phyloP scores from a whole-genome alignment of 2,113 vertebrate species.

The Genyomyrus donnyi region DNA sequence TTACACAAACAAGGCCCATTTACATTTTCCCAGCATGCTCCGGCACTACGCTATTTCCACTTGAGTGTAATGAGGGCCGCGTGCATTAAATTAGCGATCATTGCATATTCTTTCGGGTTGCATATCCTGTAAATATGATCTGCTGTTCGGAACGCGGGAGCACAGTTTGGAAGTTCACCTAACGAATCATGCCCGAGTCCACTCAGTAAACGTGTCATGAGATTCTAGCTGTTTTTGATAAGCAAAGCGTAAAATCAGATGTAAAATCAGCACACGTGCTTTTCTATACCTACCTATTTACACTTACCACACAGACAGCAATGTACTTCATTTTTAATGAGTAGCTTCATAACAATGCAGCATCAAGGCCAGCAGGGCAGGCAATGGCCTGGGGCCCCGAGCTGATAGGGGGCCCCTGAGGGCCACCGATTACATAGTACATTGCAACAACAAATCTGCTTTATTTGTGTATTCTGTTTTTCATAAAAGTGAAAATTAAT shows the following conservation, averaged over 20 bases:
- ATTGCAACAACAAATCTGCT: neutral
- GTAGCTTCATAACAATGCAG: neutral
- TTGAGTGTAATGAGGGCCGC: conserved; percentile 7
- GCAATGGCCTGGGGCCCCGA: neutral
- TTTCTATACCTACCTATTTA: neutral
- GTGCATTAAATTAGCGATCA: conserved; percentile 12
- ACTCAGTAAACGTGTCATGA: neutral
- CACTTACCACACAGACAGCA: neutral
- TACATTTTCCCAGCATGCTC: neutral
- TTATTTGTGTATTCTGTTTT: neutral
- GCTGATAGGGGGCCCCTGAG: neutral
- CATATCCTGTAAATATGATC: neutral
- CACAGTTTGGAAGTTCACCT: neutral
- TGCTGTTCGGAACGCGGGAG: neutral
- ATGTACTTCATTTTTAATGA: neutral
- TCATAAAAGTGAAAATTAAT: neutral
- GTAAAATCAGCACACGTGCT: neutral
- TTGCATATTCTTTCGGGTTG: neutral
- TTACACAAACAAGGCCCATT: neutral
- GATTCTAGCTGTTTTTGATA: neutral
- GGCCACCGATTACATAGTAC: neutral
- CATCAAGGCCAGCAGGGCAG: neutral
- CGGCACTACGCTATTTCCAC: neutral
- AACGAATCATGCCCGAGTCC: neutral
- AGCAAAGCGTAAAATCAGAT: neutral